Conservation (phyloP, 2,888 invertebrate species). For the Eurois occulta region DNA sequence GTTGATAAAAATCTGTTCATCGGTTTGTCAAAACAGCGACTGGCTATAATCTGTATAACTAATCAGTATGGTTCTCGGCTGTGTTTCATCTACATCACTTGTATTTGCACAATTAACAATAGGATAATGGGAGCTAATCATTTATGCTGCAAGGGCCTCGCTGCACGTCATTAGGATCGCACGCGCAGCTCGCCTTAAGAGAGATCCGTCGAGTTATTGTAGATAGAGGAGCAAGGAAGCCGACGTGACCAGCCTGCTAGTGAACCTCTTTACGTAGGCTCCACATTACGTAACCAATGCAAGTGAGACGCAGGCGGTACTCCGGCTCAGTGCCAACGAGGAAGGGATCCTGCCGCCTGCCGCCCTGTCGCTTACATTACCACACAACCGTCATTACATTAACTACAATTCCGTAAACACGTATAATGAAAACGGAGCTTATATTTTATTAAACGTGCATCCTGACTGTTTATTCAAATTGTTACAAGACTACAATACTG, state of each 20-base stretch:
- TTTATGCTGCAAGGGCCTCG: constrained; percentile 58
- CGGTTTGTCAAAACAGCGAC: constrained; percentile 4
- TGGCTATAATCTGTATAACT: not conserved
- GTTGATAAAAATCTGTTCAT: constrained; percentile 1
- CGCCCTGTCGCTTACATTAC: constrained; percentile 68
- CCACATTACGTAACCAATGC: constrained; percentile 77
- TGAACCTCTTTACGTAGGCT: constrained; percentile 71
- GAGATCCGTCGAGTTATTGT: constrained; percentile 57
- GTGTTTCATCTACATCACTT: not conserved
- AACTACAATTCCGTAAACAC: constrained; percentile 67
- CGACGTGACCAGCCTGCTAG: constrained; percentile 75
- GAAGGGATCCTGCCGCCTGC: constrained; percentile 71
- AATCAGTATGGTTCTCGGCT: not conserved
- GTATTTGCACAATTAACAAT: constrained; percentile 34
- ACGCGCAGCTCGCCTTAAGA: constrained; percentile 60
- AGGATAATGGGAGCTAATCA: constrained; percentile 54
- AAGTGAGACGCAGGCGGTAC: constrained; percentile 67
- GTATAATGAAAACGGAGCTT: constrained; percentile 52
- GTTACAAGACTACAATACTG: constrained; percentile 27
- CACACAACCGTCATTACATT: constrained; percentile 53
- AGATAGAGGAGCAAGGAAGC: constrained; percentile 67
- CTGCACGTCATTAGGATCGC: constrained; percentile 69
- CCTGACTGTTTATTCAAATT: constrained; percentile 48
- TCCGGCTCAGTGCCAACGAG: constrained; percentile 77
- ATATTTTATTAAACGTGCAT: constrained; percentile 57